A percentile compares a stretch with the other conserved stretches of the same genome.
These are phyloP conservation scores for Eueremaeus valkanovi DNA, from an alignment of 2,888 invertebrate species.

Conservation along the genomic window DNA sequence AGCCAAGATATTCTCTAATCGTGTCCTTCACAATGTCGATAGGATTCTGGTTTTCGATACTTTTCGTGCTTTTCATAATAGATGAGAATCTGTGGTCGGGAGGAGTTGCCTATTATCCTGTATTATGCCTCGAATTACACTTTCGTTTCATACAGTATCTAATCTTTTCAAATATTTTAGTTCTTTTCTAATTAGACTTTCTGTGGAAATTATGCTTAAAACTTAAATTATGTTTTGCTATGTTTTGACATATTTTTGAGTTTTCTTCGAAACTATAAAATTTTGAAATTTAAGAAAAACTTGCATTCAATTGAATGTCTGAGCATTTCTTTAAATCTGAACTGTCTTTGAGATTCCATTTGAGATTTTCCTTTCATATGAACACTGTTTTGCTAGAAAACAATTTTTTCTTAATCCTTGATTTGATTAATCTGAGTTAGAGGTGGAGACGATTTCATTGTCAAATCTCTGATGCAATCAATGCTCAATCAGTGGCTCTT, in stretches of 20 bases:
- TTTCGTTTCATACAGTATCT: not conserved
- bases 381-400: not conserved
- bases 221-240: no score
- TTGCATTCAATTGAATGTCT: not conserved
- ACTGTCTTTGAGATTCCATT: not conserved
- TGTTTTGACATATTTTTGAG: no score
- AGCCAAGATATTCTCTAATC: not conserved
- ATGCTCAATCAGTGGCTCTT: no score
- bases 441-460: slow-evolving; percentile 21
- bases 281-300: not conserved
- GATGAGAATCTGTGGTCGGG: not conserved
- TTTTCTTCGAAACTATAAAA: not conserved
- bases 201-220: no score
- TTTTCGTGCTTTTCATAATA: slow-evolving; percentile 15
- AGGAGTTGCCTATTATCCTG: not conserved
- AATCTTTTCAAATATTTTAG: no score
- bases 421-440: slow-evolving; percentile 27
- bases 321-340: not conserved
- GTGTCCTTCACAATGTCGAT: slow-evolving; percentile 25
- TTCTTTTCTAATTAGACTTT: no score
- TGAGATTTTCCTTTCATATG: not conserved
- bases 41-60: not conserved
- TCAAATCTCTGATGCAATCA: slow-evolving; percentile 13
- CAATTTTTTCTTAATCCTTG: slow-evolving; percentile 19
- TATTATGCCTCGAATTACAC: not conserved